Evolutionary conservation across 2,797 vertebrate species (phyloP), one percentile per base, ranked within the genome.

Genomic region (Lacerta agilis): DNA sequence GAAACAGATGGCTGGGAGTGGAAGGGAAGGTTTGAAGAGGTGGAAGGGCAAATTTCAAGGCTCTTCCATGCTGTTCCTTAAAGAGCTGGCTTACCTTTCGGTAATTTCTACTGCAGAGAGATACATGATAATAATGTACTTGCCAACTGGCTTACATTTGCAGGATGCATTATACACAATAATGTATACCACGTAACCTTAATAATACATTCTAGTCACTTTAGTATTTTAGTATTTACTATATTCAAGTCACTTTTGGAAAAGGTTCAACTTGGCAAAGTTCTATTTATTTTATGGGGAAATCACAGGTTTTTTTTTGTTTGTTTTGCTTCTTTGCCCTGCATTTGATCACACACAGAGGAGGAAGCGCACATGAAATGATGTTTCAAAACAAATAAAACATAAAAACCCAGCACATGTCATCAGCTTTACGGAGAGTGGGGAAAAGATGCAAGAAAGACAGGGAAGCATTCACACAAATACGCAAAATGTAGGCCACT

Each of bases 1-100:
- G 87, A 93, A 93, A 94, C 92, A 95, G 94, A 94, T 93, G 94
- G 93, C 85, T 45, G 64, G 25, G 73, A 87, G 6, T 55, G 23
- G 72, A 79, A 45, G 33, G 86, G 91, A 82, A 86, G 88, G 91
- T 88, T 71, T 55, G 41, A 69, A 75, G 55, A 69, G 92, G 92
- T 93, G 91, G 92, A 87, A 36, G 87, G 71, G n/a, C 82, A 92
- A 88, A 91, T 89, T 85, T 88, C 82, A 88, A 94, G 94, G 83
- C 94, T 41, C 0, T 84, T 36, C 0, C 82, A 83, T 89, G 58
- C 82, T 90, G 11, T 88, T 92, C 45, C 85, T 95, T 94, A 94
- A 90, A 93, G 86, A 90, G 86, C 72, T 86, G 87, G n/a, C 66
- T 88, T 79, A 64, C 36, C 79, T 95, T 93, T 91, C 64, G 66